Evolutionary conservation across 2,888 invertebrate genomes (phyloP), one percentile per base, ranked within the genome.

Genomic region (Monoplex corrugatus): DNA sequence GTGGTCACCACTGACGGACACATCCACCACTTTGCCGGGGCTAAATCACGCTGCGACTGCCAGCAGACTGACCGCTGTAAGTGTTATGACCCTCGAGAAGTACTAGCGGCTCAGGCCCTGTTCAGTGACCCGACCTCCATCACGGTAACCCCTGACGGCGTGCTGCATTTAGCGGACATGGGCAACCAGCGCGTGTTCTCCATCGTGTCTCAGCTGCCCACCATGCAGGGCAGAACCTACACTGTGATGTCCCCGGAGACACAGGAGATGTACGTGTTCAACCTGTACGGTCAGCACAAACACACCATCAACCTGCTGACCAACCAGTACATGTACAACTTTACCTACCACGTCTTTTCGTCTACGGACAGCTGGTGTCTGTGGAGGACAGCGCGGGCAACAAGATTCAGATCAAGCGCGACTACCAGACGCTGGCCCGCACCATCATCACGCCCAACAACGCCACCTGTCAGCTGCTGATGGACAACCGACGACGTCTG

Each of bases 311-410:
- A 99, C 96, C 96, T 99, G 90, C 98, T 99, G 84, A 99, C 99
- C n/a, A 98, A 98, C 85, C 98, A 98, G 96, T 98, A 98, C 8
- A 97, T 98, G 95, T 99, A 99, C 96, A 98, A 98, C 85, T 99
- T 99, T 97, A 97, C 99, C 43, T 99, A 99, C 97, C 99, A 98
- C 93, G 98, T 99, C 0, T 99, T 99, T 95, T 99, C 99, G 0
- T 98, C 95, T 99, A 98, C 85, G 99, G 99, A 95, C 98, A 98
- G 95, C 96, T 99, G 88, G 98, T 98, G 94, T 98, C 98, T 0
- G 98, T 99, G 2, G 98, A 98, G 1, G 99, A 99, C 96, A 98
- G 98, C 90, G 98, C 98, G 3, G 98, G 98, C 95, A 95, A 96
- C 89, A 98, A 98, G 96, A 98, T 99, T 44, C 92, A 93, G 95